Evolutionary conservation across 2,797 vertebrate species (phyloP).

Genomic region (Enteromius viviparus): DNA sequence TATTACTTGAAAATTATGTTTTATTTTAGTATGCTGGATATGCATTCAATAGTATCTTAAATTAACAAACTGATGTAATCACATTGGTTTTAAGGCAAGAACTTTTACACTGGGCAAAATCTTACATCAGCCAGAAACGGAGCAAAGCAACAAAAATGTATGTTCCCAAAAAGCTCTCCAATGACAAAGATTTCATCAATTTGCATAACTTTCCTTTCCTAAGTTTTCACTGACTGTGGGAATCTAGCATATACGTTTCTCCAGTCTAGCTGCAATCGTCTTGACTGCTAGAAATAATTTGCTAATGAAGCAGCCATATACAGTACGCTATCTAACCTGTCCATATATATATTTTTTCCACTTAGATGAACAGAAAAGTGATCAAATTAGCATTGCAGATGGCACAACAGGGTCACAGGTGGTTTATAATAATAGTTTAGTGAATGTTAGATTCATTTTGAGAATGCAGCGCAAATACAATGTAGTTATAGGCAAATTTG

Average conservation of each 20-base stretch:
- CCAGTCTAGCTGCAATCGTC: background rate
- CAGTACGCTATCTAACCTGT: background rate
- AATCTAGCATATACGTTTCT: background rate
- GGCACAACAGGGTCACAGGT: constrained; percentile 20
- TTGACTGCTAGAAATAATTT: background rate
- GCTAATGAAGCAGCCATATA: background rate
- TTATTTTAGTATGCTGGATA: background rate
- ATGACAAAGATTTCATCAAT: background rate
- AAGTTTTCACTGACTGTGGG: background rate
- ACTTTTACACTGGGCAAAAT: background rate
- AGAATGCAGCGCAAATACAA: constrained; percentile 15
- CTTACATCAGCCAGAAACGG: background rate
- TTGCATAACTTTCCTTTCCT: background rate
- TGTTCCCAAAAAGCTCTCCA: background rate
- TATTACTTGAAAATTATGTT: background rate
- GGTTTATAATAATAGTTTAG: constrained; percentile 27
- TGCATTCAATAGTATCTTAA: background rate
- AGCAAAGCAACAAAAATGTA: background rate
- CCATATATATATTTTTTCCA: background rate
- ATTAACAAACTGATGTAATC: background rate
- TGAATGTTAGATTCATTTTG: background rate
- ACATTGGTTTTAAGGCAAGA: background rate
- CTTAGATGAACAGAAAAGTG: constrained; percentile 10
- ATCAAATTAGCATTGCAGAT: constrained; percentile 38
- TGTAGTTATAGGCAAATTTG: constrained; percentile 20